Percentiles rank a stretch among this genome's conserved stretches.
These are phyloP conservation scores for Trididemnum clinides DNA, from an alignment of 23 tunicate species.

Conservation along the genomic window DNA sequence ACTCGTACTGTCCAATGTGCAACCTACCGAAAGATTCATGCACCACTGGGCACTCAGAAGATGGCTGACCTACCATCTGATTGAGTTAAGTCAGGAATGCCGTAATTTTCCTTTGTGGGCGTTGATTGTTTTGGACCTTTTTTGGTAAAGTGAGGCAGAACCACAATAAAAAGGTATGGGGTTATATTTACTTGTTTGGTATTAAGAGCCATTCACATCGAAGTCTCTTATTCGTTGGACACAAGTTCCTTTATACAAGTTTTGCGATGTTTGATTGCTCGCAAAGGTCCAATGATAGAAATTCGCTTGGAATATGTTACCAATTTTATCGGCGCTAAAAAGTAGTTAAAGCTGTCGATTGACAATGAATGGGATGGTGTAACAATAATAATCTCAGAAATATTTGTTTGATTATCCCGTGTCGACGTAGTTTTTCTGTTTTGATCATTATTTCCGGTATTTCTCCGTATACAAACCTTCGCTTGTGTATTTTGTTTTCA, in stretches of 20 bases:
- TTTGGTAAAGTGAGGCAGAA: background rate
- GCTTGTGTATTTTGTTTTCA: too few relatives aligned
- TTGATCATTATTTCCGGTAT: too few relatives aligned
- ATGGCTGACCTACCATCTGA: conserved; percentile 5
- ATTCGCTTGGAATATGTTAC: conserved; percentile 42
- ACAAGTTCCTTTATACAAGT: conserved; percentile 41
- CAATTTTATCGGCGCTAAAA: conserved; percentile 15
- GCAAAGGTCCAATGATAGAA: conserved; percentile 26
- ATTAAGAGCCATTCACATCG: background rate
- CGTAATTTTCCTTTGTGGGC: conserved; percentile 10
- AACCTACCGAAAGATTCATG: background rate
- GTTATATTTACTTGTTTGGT: conserved; percentile 9
- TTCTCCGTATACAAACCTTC: too few relatives aligned
- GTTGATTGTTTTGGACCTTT: conserved; percentile 9
- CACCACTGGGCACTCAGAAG: background rate
- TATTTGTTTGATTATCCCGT: too few relatives aligned
- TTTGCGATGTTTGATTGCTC: conserved; percentile 20
- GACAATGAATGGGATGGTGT: too few relatives aligned
- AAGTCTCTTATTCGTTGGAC: background rate
- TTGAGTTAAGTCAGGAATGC: background rate
- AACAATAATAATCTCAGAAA: too few relatives aligned
- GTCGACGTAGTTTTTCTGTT: too few relatives aligned
- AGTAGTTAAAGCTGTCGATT: background rate
- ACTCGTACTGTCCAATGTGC: too few relatives aligned
- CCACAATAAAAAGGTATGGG: background rate